phyloP scores from a whole-genome alignment of 1,140 invertebrate species.

The Bombus pyrosoma region DNA sequence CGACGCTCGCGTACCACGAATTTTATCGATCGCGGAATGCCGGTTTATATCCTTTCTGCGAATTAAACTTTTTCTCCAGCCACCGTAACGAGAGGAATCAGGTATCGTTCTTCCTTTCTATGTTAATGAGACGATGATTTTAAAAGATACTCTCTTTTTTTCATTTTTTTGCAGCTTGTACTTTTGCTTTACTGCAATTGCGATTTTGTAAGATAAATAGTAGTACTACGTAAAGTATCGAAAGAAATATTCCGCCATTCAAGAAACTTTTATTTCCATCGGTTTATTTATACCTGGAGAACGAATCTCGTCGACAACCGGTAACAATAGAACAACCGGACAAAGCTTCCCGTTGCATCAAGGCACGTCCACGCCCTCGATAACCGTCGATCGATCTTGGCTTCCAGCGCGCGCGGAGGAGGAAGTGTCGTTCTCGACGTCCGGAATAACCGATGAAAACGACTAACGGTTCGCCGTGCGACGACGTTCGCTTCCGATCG shows the following conservation, averaged over 20 bases:
- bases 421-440: slow-evolving; percentile 67
- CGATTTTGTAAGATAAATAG: too few species aligned
- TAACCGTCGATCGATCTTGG: slow-evolving; percentile 33
- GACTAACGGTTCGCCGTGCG: slow-evolving; percentile 66
- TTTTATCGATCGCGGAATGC: background rate
- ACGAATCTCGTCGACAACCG: background rate
- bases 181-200: too few species aligned
- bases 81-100: too few species aligned
- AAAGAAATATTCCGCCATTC: background rate
- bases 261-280: background rate
- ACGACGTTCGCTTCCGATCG: slow-evolving; percentile 68
- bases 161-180: too few species aligned
- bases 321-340: background rate
- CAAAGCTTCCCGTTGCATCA: slow-evolving; percentile 43
- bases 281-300: background rate
- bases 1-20: background rate
- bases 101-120: background rate
- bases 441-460: slow-evolving; percentile 73
- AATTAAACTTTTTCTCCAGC: background rate
- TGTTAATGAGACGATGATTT: background rate
- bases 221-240: too few species aligned
- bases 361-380: slow-evolving; percentile 43
- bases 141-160: too few species aligned
- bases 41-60: background rate
- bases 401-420: slow-evolving; percentile 52